Evolutionary conservation across 2,888 invertebrate genomes (phyloP).

Genomic region (Rhingia rostrata): DNA sequence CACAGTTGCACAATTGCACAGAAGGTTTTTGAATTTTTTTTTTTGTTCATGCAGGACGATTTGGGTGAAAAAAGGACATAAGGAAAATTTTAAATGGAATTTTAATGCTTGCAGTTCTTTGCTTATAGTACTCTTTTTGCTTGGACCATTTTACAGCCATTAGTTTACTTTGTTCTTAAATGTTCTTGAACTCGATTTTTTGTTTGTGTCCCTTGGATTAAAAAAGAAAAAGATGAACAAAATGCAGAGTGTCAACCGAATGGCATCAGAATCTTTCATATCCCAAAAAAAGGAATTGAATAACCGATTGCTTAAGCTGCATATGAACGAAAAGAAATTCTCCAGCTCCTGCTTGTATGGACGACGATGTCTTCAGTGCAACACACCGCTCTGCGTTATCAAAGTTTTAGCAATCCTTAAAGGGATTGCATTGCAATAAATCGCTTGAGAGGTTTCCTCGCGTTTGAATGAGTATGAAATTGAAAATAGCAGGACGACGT

Average conservation of each 20-base stretch:
- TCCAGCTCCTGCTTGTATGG: constrained; percentile 34
- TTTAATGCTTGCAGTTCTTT: constrained; percentile 67
- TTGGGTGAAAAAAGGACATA: constrained; percentile 46
- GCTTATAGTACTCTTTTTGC: constrained; percentile 41
- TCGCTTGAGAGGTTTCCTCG: constrained; percentile 65
- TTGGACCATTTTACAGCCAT: constrained; percentile 52
- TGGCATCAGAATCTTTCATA: constrained; percentile 18
- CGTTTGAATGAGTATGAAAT: constrained; percentile 72
- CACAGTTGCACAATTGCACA: constrained; percentile 42
- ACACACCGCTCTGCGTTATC: constrained; percentile 51
- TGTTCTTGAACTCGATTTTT: constrained; percentile 16
- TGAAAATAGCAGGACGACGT: constrained; percentile 26
- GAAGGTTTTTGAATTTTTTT: constrained; percentile 22
- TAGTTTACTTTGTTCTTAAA: constrained; percentile 70
- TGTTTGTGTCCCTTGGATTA: background rate
- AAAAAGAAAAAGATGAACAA: background rate
- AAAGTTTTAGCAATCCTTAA: constrained; percentile 63
- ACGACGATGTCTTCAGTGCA: constrained; percentile 36
- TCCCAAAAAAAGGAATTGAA: background rate
- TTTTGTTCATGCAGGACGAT: background rate
- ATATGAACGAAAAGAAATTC: constrained; percentile 46
- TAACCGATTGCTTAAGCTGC: constrained; percentile 26
- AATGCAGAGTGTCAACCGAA: background rate
- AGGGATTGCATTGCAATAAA: constrained; percentile 74
- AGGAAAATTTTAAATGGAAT: constrained; percentile 71